Conservation (phyloP, 2,888 invertebrate species). For the Polydrusus tereticollis region DNA sequence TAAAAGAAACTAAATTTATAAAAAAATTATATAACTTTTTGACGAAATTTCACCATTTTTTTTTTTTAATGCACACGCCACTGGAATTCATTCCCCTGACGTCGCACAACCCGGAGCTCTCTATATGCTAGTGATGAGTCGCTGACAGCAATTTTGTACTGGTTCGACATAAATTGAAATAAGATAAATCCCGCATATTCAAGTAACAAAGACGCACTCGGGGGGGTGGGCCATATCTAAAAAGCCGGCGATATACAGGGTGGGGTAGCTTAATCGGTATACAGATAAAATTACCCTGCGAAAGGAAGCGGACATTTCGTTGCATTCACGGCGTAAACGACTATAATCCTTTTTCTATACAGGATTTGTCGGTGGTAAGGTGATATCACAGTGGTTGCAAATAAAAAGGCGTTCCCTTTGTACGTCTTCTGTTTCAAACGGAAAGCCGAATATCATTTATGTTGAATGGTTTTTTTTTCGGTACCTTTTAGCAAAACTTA, state of each 20-base stretch:
- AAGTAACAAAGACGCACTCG: constrained; percentile 13
- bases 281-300: background rate
- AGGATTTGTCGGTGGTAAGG: constrained; percentile 24
- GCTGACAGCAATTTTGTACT: no score
- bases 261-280: constrained; percentile 2
- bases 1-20: no score
- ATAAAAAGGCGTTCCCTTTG: background rate
- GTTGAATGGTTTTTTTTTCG: background rate
- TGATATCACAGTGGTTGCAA: constrained; percentile 11
- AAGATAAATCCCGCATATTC: constrained; percentile 10
- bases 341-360: constrained; percentile 15
- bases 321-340: background rate
- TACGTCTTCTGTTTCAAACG: background rate
- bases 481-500: background rate
- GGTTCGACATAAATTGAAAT: constrained; percentile 28
- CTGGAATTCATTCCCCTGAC: no score
- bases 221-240: constrained; percentile 12
- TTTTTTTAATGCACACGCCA: no score
- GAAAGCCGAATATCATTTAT: background rate
- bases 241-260: constrained; percentile 22
- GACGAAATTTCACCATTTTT: no score
- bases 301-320: constrained; percentile 1
- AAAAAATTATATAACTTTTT: no score
- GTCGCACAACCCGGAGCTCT: no score
- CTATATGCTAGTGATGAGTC: no score